phyloP scores from a whole-genome alignment of 2,113 vertebrate species.

The Phaetusa simplex region DNA sequence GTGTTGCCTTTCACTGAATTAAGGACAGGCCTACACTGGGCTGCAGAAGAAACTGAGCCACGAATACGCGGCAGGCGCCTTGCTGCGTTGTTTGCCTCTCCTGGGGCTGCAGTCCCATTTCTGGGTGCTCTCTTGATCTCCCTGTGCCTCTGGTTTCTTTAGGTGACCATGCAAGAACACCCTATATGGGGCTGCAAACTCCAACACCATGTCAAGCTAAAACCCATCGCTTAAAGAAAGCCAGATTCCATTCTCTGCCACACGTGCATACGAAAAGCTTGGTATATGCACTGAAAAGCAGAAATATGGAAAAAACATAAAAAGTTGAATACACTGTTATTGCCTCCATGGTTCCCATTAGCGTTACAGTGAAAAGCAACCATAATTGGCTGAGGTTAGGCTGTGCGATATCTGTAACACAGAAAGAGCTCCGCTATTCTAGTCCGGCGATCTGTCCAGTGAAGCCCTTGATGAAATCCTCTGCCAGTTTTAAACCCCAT shows the following conservation, averaged over 20 bases:
- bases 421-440: background rate
- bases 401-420: background rate
- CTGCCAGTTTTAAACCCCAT: background rate
- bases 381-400: background rate
- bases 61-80: background rate
- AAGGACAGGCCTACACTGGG: background rate
- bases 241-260: background rate
- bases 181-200: background rate
- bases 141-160: background rate
- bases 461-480: background rate
- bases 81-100: background rate
- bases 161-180: background rate
- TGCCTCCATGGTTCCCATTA: background rate
- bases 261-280: too few relatives aligned
- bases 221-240: background rate
- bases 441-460: background rate
- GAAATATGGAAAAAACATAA: background rate
- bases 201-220: background rate
- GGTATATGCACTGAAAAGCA: background rate
- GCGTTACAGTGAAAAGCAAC: background rate
- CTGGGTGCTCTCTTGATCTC: background rate
- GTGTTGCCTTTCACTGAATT: background rate
- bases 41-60: background rate
- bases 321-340: background rate
- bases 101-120: background rate